These are phyloP conservation scores for silkworm (Bombyx mori) DNA, from an alignment of 1,140 invertebrate genomes.

Conservation along the genomic window ASM3026992v2 NC_085112.1:9669001-9669500, in stretches of 20 bases:
- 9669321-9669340: too few species aligned
- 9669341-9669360: too few species aligned
- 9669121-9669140: constrained; percentile 8
- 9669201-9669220: constrained; percentile 49
- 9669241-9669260: constrained; percentile 54
- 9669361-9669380: too few species aligned
- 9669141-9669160: constrained; percentile 2
- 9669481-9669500: too few species aligned
- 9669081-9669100: constrained; percentile 61
- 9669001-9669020: constrained; percentile 74
- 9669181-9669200: constrained; percentile 62
- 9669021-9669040: constrained; percentile 76
- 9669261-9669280: constrained; percentile 49
- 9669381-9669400: too few species aligned
- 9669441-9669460: too few species aligned
- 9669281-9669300: constrained; percentile 8
- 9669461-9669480: too few species aligned
- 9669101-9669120: constrained; percentile 64
- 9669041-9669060: constrained; percentile 56
- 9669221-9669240: constrained; percentile 45
- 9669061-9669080: constrained; percentile 60
- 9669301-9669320: too few species aligned
- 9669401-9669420: too few species aligned
- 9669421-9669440: too few species aligned
- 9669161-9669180: neutral